These are phyloP conservation scores for Trichoplusia ni DNA, from an alignment of 1,140 invertebrate species.

Conservation along the genomic window DNA sequence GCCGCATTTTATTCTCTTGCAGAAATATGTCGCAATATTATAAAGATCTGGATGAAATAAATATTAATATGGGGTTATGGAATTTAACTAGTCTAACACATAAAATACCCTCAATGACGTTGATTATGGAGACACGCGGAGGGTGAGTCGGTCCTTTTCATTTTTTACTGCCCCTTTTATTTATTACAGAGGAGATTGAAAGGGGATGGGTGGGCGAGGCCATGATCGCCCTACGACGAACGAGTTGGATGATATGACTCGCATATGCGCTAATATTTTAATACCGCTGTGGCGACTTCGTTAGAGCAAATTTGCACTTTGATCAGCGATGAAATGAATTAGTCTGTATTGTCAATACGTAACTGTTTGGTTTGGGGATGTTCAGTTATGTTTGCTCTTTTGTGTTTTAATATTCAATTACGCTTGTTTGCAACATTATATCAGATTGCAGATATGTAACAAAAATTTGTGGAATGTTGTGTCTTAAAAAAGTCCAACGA, in stretches of 20 bases:
- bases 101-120: constrained; percentile 50
- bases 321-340: constrained; percentile 11
- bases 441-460: too few species aligned
- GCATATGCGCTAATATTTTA: constrained; percentile 20
- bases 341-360: constrained; percentile 4
- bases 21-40: too few species aligned
- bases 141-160: constrained; percentile 55
- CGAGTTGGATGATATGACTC: constrained; percentile 20
- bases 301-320: constrained; percentile 3
- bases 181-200: constrained; percentile 79
- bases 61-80: constrained; percentile 19
- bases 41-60: too few species aligned
- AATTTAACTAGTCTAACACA: constrained; percentile 22
- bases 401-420: too few species aligned
- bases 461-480: too few species aligned
- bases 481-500: too few species aligned
- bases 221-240: constrained; percentile 53
- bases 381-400: too few species aligned
- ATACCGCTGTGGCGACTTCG: constrained; percentile 19
- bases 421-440: too few species aligned
- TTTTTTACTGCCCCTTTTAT: constrained; percentile 78
- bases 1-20: too few species aligned
- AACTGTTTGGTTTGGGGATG: too few species aligned
- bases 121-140: constrained; percentile 46
- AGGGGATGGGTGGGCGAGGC: constrained; percentile 70